phyloP scores from a whole-genome alignment of 2,888 invertebrate genomes.

The Mythimna loreyi region DNA sequence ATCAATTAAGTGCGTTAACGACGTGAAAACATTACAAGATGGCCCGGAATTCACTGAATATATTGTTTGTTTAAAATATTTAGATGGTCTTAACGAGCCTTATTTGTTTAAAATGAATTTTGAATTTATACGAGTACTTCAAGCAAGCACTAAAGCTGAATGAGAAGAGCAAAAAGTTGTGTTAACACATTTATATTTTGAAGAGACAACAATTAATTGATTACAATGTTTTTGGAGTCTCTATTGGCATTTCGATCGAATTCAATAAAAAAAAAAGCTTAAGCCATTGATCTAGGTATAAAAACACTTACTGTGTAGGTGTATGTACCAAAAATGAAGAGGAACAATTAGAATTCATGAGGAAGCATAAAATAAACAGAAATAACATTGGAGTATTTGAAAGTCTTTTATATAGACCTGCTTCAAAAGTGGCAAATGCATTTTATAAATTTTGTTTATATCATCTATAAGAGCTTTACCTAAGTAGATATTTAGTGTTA shows the following conservation, averaged over 20 bases:
- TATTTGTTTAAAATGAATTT: slow-evolving; percentile 26
- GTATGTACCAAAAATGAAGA: no score
- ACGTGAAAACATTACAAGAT: slow-evolving; percentile 18
- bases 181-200: slow-evolving; percentile 5
- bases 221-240: not conserved
- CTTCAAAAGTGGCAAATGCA: no score
- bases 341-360: no score
- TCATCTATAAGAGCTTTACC: no score
- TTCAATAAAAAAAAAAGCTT: slow-evolving; percentile 5
- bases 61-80: slow-evolving; percentile 42
- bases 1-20: slow-evolving; percentile 39
- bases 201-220: slow-evolving; percentile 3
- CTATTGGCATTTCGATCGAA: no score
- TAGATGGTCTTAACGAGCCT: slow-evolving; percentile 28
- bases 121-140: slow-evolving; percentile 5
- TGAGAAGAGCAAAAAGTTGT: slow-evolving; percentile 10
- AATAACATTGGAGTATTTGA: no score
- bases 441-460: no score
- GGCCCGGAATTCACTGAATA: slow-evolving; percentile 20
- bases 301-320: no score
- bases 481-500: no score
- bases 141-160: not conserved
- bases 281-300: not conserved
- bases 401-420: no score
- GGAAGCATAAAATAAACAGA: no score